Conservation (phyloP, 37 sponge, comb jelly and placozoan genomes). For the Dysidea cf. avara region DNA sequence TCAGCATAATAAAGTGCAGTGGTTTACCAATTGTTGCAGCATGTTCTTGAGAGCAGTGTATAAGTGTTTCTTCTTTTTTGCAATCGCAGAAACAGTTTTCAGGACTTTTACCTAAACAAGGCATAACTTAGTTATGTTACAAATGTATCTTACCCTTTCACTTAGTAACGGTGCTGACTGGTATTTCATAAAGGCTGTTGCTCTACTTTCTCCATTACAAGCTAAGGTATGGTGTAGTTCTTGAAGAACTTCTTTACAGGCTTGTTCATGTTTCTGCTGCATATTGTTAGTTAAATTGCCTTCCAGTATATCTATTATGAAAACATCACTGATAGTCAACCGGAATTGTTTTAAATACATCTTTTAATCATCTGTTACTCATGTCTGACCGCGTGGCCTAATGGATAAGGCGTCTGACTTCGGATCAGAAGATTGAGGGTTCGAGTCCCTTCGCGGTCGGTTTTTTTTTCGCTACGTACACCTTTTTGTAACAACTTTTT, state of each 20-base stretch:
- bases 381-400: constrained; percentile 92
- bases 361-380: background rate
- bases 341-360: background rate
- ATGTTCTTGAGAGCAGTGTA: constrained; percentile 22
- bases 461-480: constrained; percentile 34
- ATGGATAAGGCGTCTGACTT: constrained; percentile 99
- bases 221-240: background rate
- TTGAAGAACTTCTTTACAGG: constrained; percentile 1
- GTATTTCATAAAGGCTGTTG: background rate
- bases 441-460: constrained; percentile 98
- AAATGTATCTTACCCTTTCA: constrained; percentile 10
- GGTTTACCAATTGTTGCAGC: constrained; percentile 12
- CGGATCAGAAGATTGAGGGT: constrained; percentile 99
- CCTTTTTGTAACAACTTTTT: no score
- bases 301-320: constrained; percentile 7
- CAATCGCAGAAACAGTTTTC: background rate
- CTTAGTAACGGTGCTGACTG: constrained; percentile 8
- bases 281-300: constrained; percentile 18
- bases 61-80: constrained; percentile 13
- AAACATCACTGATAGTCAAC: background rate
- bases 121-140: background rate
- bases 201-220: constrained; percentile 5
- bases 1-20: background rate
- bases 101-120: constrained; percentile 8
- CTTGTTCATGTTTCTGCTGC: constrained; percentile 12